Percentiles rank a stretch among this genome's conserved stretches.
These are phyloP conservation scores for Nudaria mundana DNA, from an alignment of 2,888 invertebrate species.

Conservation along the genomic window DNA sequence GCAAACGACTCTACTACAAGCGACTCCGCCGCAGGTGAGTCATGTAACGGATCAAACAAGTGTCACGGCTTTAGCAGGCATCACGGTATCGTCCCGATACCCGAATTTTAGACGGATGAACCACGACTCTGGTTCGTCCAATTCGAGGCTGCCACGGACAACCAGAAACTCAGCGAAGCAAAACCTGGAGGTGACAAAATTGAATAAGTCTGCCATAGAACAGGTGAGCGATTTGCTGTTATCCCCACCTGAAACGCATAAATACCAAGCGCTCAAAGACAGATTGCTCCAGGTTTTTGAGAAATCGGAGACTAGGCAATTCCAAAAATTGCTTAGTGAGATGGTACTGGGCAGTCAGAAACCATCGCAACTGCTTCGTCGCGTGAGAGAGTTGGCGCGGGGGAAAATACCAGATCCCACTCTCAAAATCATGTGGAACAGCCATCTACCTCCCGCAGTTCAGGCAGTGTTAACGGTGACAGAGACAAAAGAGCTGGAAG, in stretches of 20 bases:
- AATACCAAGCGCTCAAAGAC: neutral
- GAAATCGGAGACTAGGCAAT: neutral
- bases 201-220: neutral
- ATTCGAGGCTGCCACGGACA: too few species aligned
- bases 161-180: too few species aligned
- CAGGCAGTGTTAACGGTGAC: neutral
- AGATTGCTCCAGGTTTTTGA: neutral
- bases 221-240: neutral
- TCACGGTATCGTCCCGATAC: too few species aligned
- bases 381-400: neutral
- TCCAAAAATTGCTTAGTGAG: slow-evolving; percentile 3
- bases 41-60: too few species aligned
- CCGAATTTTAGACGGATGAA: too few species aligned
- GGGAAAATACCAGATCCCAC: neutral
- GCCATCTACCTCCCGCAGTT: neutral
- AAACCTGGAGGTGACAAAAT: neutral
- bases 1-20: too few species aligned
- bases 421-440: too few species aligned
- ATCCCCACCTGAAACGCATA: neutral
- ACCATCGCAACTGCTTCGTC: neutral
- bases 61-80: too few species aligned
- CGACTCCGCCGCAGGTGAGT: too few species aligned
- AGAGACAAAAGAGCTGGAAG: neutral
- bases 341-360: neutral
- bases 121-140: too few species aligned